Evolutionary conservation across 1,140 invertebrate species (phyloP).

Genomic region (Drosophila leontia): DNA sequence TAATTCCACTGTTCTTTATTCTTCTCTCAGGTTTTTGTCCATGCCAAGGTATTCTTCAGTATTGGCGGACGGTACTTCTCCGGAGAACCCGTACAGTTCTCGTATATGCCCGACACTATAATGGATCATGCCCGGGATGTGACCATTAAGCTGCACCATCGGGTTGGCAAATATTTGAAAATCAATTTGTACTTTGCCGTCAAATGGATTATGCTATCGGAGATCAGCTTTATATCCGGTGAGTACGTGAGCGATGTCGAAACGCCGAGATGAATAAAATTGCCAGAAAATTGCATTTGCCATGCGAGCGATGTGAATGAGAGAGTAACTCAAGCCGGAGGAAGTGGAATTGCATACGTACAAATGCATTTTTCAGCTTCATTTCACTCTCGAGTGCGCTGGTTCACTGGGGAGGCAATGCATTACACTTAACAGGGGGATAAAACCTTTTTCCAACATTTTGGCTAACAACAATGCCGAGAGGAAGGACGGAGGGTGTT

Average conservation of each 20-base stretch:
- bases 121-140: constrained; percentile 94
- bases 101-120: constrained; percentile 91
- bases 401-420: constrained; percentile 32
- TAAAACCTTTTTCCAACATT: constrained; percentile 78
- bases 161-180: constrained; percentile 91
- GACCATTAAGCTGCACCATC: constrained; percentile 91
- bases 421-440: constrained; percentile 57
- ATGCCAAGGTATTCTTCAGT: constrained; percentile 90
- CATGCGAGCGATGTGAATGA: constrained; percentile 24
- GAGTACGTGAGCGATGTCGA: constrained; percentile 75
- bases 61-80: constrained; percentile 90
- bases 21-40: constrained; percentile 87
- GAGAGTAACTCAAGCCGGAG: constrained; percentile 4
- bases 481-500: not conserved
- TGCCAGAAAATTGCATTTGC: constrained; percentile 68
- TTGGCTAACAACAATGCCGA: constrained; percentile 72
- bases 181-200: constrained; percentile 94
- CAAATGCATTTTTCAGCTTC: constrained; percentile 84
- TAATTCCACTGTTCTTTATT: not conserved
- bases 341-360: constrained; percentile 49
- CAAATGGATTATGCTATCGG: constrained; percentile 95
- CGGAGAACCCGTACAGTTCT: constrained; percentile 86
- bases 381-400: constrained; percentile 80
- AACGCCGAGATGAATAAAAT: constrained; percentile 32
- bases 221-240: constrained; percentile 93